Base-by-base conservation (phyloP, 2,113 vertebrate species). In the Tupaia chinensis region DNA sequence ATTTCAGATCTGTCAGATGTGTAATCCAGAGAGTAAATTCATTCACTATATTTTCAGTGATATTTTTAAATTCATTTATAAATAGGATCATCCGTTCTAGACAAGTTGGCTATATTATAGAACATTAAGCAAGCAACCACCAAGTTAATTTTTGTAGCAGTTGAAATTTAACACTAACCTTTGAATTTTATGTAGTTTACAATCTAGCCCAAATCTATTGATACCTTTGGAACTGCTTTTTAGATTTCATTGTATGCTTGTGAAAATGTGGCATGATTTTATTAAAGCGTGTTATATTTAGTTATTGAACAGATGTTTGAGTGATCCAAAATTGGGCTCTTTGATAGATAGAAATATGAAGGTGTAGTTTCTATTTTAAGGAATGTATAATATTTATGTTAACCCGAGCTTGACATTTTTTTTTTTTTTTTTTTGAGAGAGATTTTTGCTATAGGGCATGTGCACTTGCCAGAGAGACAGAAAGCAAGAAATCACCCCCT, bases 1-100 rank as follows among this genome's bases (percentile, higher is more conserved):
- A 34, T 92, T 97, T 97, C 87, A 97, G 7, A 82, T 96, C 34
- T 96, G 78, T 95, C 94, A 79, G 81, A 94, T 95, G 78, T 61
- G 14, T 56, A 77, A 27, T 95, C 79, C 27, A 3, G 79, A 82
- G 92, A 97, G 7, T 85, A 96, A 91, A 80, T 98, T 93, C 68
- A 97, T 95, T 95, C 94, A 97, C 85, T 95, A 69, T 96, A 81
- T 1, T 97, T 97, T 95, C 29, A 63, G 20, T 89, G 95, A 84
- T 88, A 2, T 91, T 95, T 91, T 94, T 11, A 96, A 97, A 86
- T 77, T 79, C 1, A 3, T 72, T 89, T 95, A 25, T 79, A 77
- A 94, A 87, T 88, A 94, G 58, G 29, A 66, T 94, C 76, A 80
- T 94, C 56, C 89, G 53, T 91, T 93, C 34, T 83, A 83, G 69